A percentile compares a stretch with the other conserved stretches of the same genome.
Conservation (phyloP, 2,888 invertebrate species). For the Temnothorax rugatulus region DNA sequence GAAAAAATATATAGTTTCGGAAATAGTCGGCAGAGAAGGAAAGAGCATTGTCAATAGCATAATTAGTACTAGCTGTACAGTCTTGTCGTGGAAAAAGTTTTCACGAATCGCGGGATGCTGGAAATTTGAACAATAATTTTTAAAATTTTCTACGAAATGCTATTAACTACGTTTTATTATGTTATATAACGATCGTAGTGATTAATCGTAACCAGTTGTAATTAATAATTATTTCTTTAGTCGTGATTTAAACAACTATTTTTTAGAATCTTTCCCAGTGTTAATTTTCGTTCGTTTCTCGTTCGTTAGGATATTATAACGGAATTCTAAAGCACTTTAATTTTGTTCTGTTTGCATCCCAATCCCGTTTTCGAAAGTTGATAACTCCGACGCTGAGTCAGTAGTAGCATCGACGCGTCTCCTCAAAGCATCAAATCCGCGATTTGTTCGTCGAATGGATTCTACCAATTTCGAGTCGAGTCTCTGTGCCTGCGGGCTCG, state of each 20-base stretch:
- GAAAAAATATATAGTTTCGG: not conserved
- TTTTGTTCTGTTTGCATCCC: slow-evolving; percentile 15
- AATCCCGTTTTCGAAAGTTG: slow-evolving; percentile 40
- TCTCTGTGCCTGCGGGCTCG: slow-evolving; percentile 35
- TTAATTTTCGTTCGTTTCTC: not conserved
- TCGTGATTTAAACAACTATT: not conserved
- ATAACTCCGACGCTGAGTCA: slow-evolving; percentile 40
- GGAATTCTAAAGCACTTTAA: slow-evolving; percentile 16
- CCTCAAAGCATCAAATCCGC: slow-evolving; percentile 51
- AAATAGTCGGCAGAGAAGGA: not conserved
- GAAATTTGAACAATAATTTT: slow-evolving; percentile 9
- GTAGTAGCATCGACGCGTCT: slow-evolving; percentile 27
- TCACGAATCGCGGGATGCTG: not conserved
- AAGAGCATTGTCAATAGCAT: not conserved
- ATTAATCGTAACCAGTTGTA: not conserved
- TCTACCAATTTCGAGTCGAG: slow-evolving; percentile 49
- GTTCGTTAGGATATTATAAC: slow-evolving; percentile 8
- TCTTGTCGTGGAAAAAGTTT: not conserved
- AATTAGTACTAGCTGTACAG: not conserved
- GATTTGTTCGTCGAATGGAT: slow-evolving; percentile 52
- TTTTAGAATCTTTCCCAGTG: not conserved
- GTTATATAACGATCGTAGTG: not conserved
- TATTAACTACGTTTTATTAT: not conserved
- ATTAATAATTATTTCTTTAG: not conserved
- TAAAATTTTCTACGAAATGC: not conserved